Conservation (phyloP, 2,888 invertebrate genomes). For the Petrolisthes cinctipes region DNA sequence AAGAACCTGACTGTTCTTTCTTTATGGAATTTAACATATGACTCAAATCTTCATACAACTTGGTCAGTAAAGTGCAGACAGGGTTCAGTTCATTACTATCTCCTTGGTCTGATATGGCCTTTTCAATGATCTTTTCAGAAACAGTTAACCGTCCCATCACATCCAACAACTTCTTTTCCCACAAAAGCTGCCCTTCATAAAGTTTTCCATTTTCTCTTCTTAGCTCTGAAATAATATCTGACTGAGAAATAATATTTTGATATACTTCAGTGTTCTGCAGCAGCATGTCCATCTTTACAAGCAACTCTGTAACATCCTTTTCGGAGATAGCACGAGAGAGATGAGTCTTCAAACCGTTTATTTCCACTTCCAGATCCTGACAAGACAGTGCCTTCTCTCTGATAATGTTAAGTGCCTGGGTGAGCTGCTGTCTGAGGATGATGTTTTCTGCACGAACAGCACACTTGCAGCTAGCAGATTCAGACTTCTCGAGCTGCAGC, state of each 20-base stretch:
- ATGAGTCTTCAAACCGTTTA: constrained; percentile 10
- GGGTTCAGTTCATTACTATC: constrained; percentile 19
- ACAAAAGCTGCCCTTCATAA: constrained; percentile 27
- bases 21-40: constrained; percentile 21
- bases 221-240: constrained; percentile 28
- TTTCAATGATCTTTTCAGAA: constrained; percentile 37
- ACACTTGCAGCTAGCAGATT: constrained; percentile 6
- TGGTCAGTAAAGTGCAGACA: constrained; percentile 21
- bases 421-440: constrained; percentile 41
- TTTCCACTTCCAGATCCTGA: constrained; percentile 4
- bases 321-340: neutral
- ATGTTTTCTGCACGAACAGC: constrained; percentile 32
- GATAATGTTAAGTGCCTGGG: constrained; percentile 1
- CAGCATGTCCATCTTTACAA: constrained; percentile 4
- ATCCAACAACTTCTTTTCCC: constrained; percentile 35
- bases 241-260: neutral
- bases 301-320: neutral
- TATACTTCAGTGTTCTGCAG: constrained; percentile 1
- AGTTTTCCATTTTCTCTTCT: constrained; percentile 34
- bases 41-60: constrained; percentile 36
- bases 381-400: constrained; percentile 11
- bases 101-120: constrained; percentile 17
- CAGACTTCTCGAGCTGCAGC: constrained; percentile 20
- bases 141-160: constrained; percentile 38
- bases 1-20: constrained; percentile 14